Evolutionary conservation across 2,888 invertebrate species (phyloP).

Genomic region (Tortricodes alternella): DNA sequence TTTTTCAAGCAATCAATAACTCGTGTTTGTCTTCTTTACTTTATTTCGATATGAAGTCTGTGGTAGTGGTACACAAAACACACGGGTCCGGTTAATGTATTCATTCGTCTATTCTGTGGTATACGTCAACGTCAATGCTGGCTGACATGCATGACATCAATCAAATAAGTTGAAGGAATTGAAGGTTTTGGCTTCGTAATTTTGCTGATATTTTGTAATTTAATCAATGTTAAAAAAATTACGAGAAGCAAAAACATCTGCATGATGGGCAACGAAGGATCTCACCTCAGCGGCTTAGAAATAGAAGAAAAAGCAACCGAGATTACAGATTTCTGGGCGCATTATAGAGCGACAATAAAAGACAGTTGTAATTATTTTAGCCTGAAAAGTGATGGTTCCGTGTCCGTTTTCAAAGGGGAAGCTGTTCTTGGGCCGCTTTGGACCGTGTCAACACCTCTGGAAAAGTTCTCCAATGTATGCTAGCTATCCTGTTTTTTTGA

Average conservation of each 20-base stretch:
- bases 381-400: slow-evolving; percentile 80
- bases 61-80: too few relatives aligned
- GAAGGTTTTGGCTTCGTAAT: too few relatives aligned
- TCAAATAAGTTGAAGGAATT: too few relatives aligned
- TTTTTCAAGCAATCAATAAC: too few relatives aligned
- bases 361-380: slow-evolving; percentile 81
- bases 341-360: slow-evolving; percentile 84
- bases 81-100: too few relatives aligned
- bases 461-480: slow-evolving; percentile 89
- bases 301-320: slow-evolving; percentile 89
- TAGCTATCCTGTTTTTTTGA: slow-evolving; percentile 3
- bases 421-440: slow-evolving; percentile 85
- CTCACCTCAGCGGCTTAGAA: slow-evolving; percentile 87
- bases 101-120: too few relatives aligned
- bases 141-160: too few relatives aligned
- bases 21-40: too few relatives aligned
- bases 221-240: not conserved
- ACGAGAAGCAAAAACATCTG: not conserved
- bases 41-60: too few relatives aligned
- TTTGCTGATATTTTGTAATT: too few relatives aligned
- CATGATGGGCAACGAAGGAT: slow-evolving; percentile 90
- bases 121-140: too few relatives aligned
- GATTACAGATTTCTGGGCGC: slow-evolving; percentile 90
- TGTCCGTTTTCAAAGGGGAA: slow-evolving; percentile 91
- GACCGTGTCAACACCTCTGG: slow-evolving; percentile 86